Conservation (phyloP, 1,140 invertebrate species). For the Drosophila setifemur region DNA sequence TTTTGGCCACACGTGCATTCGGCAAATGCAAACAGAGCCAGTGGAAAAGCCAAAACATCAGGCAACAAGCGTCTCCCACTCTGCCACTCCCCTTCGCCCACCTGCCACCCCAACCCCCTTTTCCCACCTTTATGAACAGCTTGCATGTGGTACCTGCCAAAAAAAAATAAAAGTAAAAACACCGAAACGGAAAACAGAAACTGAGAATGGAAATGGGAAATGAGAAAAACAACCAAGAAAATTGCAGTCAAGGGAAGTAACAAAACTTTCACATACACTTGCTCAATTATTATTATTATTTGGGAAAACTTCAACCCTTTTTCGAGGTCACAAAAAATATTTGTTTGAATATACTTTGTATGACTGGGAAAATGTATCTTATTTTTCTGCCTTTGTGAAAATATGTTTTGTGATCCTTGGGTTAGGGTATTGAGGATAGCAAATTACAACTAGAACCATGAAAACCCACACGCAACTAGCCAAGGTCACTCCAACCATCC, state of each 20-base stretch:
- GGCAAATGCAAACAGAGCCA: constrained; percentile 26
- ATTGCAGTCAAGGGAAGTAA: not conserved
- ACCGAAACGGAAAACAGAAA: constrained; percentile 22
- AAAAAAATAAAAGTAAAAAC: constrained; percentile 60
- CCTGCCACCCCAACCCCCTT: not conserved
- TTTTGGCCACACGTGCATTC: constrained; percentile 40
- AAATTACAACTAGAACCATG: constrained; percentile 23
- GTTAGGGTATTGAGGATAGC: constrained; percentile 1
- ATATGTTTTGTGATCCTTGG: not conserved
- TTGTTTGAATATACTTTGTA: too few relatives aligned
- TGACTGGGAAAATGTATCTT: too few relatives aligned
- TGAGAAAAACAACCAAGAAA: constrained; percentile 7
- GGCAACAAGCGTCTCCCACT: constrained; percentile 55
- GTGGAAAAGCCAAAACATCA: constrained; percentile 13
- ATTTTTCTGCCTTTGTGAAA: not conserved
- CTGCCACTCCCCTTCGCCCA: not conserved
- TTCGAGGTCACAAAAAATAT: too few relatives aligned
- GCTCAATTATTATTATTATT: too few relatives aligned
- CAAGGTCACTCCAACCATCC: constrained; percentile 39
- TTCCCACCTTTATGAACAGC: constrained; percentile 7
- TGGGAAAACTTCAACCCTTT: too few relatives aligned
- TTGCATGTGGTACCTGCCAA: constrained; percentile 64
- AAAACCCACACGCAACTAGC: constrained; percentile 44
- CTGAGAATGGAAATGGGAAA: constrained; percentile 63
- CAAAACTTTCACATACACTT: not conserved